Evolutionary conservation across 2,113 vertebrate species (phyloP).

Genomic region (Athene cunicularia): DNA sequence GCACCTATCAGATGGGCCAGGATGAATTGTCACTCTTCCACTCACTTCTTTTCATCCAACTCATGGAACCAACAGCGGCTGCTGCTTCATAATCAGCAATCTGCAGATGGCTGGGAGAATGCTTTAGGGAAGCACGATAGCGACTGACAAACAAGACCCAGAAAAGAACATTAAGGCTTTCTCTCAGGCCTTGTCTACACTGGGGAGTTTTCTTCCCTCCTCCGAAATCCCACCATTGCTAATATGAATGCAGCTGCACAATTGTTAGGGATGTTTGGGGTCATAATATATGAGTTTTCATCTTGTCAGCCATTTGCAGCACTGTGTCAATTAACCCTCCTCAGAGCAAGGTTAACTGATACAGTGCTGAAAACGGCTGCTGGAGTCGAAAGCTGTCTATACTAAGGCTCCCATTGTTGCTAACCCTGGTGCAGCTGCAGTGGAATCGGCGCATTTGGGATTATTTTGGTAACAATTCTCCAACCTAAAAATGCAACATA

Average conservation of each 20-base stretch:
- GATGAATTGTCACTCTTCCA: not conserved
- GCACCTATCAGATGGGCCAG: not conserved
- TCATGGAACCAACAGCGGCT: not conserved
- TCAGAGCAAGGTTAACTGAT: conserved; percentile 67
- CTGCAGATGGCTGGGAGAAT: conserved; percentile 30
- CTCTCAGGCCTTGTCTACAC: conserved; percentile 11
- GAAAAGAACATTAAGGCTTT: conserved; percentile 27
- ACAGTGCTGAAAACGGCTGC: conserved; percentile 59
- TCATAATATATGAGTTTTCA: conserved; percentile 58
- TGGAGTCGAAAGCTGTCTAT: conserved; percentile 36
- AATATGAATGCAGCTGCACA: conserved; percentile 61
- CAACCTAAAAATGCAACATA: not conserved
- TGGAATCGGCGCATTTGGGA: conserved; percentile 9
- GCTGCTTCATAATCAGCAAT: not conserved
- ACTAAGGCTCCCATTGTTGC: conserved; percentile 59
- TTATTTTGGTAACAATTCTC: conserved; percentile 32
- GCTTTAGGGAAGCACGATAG: conserved; percentile 27
- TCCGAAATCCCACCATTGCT: conserved; percentile 51
- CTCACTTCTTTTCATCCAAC: not conserved
- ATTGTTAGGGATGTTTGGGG: conserved; percentile 45
- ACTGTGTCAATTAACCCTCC: conserved; percentile 68
- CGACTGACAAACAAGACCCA: conserved; percentile 31
- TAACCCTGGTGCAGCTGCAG: conserved; percentile 58
- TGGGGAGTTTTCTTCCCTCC: conserved; percentile 39
- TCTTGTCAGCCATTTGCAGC: conserved; percentile 57